These are phyloP conservation scores for Fundulus diaphanus DNA, from an alignment of 2,797 vertebrate genomes.

Conservation along the genomic window DNA sequence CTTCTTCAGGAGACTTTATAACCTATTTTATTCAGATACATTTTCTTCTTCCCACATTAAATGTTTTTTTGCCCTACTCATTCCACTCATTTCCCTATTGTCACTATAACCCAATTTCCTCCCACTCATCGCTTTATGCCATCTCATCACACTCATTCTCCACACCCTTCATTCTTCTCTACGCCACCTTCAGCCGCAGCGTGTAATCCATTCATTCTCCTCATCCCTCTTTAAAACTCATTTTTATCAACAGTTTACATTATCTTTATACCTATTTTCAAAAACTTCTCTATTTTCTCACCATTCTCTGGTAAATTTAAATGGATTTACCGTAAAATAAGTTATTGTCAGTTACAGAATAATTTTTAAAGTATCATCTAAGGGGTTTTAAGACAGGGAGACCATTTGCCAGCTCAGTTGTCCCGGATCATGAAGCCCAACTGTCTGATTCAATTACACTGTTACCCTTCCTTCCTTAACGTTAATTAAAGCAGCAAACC, in stretches of 20 bases:
- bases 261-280: background rate
- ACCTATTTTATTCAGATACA: no score
- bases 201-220: no score
- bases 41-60: background rate
- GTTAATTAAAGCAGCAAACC: background rate
- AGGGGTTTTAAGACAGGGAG: background rate
- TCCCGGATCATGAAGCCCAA: background rate
- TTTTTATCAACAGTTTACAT: background rate
- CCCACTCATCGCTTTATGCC: background rate
- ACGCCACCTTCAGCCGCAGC: background rate
- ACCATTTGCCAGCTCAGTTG: background rate
- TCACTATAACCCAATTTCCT: background rate
- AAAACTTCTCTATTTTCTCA: background rate
- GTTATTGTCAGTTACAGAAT: no score
- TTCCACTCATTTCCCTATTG: background rate
- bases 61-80: no score
- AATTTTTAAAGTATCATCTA: background rate
- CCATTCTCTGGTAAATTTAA: background rate
- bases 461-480: background rate
- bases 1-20: background rate
- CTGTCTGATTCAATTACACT: background rate
- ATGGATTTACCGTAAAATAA: background rate
- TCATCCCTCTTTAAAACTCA: background rate
- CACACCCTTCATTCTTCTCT: background rate
- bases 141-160: background rate